Conservation (phyloP, 2,888 invertebrate species). For the Rhopalosiphum nymphaeae region DNA sequence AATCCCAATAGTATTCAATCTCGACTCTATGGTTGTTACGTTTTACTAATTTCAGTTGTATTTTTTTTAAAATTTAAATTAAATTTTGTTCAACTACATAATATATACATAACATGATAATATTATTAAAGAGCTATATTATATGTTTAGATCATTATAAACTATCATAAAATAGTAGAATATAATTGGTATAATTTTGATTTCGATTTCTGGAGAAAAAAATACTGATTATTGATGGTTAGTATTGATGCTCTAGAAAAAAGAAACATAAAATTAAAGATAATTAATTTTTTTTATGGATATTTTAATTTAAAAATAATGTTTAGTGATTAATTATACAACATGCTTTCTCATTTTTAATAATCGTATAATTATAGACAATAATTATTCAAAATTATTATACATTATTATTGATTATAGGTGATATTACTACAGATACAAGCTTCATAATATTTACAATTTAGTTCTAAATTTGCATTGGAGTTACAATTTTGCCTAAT, state of each 20-base stretch:
- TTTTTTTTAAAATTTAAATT: background rate
- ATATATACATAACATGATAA: background rate
- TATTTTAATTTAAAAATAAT: background rate
- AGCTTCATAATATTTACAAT: background rate
- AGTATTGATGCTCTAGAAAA: background rate
- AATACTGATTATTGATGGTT: background rate
- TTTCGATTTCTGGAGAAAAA: background rate
- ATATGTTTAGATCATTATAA: background rate
- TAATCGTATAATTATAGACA: background rate
- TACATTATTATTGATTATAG: background rate
- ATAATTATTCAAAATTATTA: background rate
- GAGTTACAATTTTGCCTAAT: conserved; percentile 40
- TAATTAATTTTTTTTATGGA: background rate
- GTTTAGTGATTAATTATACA: background rate
- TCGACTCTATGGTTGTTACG: background rate
- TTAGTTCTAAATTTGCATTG: conserved; percentile 27
- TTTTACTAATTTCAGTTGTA: background rate
- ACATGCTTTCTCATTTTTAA: conserved; percentile 1
- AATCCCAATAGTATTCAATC: background rate
- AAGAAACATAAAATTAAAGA: background rate
- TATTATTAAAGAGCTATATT: background rate
- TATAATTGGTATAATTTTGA: background rate
- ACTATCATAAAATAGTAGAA: background rate
- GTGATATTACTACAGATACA: background rate
- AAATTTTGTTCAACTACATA: background rate